phyloP scores from a whole-genome alignment of 2,888 invertebrate species.

The Tubiluchus corallicola region DNA sequence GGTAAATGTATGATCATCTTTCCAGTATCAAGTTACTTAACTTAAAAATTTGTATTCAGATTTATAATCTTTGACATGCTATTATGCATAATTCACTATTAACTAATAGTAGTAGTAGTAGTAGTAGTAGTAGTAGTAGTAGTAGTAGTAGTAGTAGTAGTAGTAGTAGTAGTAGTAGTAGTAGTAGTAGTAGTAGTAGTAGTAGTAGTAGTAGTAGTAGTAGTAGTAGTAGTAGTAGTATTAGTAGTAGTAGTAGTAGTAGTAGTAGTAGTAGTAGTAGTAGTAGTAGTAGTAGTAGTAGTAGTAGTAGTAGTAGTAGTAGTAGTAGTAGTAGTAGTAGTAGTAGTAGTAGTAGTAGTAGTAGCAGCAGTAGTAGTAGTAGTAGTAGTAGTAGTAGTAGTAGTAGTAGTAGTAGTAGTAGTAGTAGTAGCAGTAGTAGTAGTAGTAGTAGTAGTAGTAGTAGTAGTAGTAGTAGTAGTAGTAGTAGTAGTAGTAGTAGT shows the following conservation, averaged over 20 bases:
- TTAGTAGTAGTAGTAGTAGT: no score
- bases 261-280: slow-evolving; percentile 3
- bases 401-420: slow-evolving; percentile 3
- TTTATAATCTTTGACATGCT: no score
- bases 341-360: slow-evolving; percentile 3
- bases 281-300: slow-evolving; percentile 3
- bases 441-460: slow-evolving; percentile 3
- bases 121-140: slow-evolving; percentile 3
- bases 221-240: no score
- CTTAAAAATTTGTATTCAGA: no score
- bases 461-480: slow-evolving; percentile 3
- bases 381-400: slow-evolving; percentile 3
- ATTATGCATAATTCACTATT: background rate
- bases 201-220: slow-evolving; percentile 3
- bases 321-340: slow-evolving; percentile 3
- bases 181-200: slow-evolving; percentile 3
- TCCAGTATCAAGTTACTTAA: no score
- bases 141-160: slow-evolving; percentile 3
- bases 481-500: slow-evolving; percentile 3
- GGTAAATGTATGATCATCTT: no score
- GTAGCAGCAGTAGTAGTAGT: slow-evolving; percentile 3
- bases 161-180: slow-evolving; percentile 3
- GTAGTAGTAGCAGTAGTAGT: slow-evolving; percentile 3
- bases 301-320: slow-evolving; percentile 3
- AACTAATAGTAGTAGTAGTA: background rate